These are phyloP conservation scores for Archips crataeganus DNA, from an alignment of 2,888 invertebrate genomes.

Conservation along the genomic window DNA sequence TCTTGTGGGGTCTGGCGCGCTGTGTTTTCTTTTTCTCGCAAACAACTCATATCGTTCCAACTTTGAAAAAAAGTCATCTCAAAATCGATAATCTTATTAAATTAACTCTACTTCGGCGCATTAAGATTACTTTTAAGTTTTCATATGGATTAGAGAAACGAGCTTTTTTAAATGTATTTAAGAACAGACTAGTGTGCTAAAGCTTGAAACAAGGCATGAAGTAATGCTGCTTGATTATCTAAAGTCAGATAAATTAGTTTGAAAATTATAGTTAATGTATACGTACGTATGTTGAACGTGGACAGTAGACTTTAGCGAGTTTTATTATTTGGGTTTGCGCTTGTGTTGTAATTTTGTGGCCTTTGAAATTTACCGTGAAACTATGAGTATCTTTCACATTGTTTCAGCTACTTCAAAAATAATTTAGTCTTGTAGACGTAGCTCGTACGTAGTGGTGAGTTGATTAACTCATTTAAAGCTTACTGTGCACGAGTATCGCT, in stretches of 20 bases:
- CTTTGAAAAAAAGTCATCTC: no score
- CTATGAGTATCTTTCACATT: conserved; percentile 63
- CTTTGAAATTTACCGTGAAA: conserved; percentile 38
- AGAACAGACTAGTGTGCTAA: no score
- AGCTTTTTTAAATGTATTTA: no score
- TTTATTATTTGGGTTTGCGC: background rate
- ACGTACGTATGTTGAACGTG: background rate
- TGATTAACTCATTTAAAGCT: conserved; percentile 52
- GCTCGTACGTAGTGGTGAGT: conserved; percentile 79
- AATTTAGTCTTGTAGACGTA: conserved; percentile 60
- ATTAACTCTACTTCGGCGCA: no score
- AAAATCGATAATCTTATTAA: no score
- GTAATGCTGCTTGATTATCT: no score
- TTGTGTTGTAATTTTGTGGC: conserved; percentile 2
- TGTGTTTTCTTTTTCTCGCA: no score
- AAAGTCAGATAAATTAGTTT: background rate
- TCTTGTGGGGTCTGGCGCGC: no score
- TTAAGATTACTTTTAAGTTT: no score
- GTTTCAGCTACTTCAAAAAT: conserved; percentile 83
- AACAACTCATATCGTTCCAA: no score
- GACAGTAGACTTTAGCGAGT: background rate
- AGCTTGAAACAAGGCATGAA: no score
- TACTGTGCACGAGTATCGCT: conserved; percentile 49
- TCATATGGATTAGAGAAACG: no score
- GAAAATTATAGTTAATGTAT: background rate